Percentiles rank a stretch among this genome's conserved stretches.
Conservation (phyloP, 2,113 vertebrate genomes). For the Condylura cristata region DNA sequence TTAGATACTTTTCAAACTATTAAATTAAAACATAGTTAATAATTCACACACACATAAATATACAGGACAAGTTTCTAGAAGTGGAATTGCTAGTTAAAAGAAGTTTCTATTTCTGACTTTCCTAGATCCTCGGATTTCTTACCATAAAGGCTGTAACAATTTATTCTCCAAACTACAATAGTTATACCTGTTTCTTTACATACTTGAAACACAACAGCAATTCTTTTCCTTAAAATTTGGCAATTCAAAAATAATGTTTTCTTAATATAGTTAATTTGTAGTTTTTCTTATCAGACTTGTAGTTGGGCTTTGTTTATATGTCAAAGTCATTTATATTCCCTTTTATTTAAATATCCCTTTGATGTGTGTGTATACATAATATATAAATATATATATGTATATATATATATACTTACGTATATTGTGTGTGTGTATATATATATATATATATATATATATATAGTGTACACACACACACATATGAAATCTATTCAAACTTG, state of each 20-base stretch:
- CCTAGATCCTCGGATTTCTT: background rate
- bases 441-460: too few relatives aligned
- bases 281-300: background rate
- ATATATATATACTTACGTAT: too few relatives aligned
- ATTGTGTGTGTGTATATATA: too few relatives aligned
- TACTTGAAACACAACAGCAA: background rate
- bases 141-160: background rate
- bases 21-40: background rate
- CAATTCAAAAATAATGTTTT: background rate
- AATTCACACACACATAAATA: background rate
- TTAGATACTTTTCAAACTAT: background rate
- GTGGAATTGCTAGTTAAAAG: background rate
- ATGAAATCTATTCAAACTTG: too few relatives aligned
- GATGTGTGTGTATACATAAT: too few relatives aligned
- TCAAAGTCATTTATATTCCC: background rate
- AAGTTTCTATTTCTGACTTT: background rate
- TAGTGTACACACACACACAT: too few relatives aligned
- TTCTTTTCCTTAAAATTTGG: background rate
- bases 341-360: too few relatives aligned
- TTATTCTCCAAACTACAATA: background rate
- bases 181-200: background rate
- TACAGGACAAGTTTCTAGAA: background rate
- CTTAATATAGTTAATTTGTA: background rate
- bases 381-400: too few relatives aligned
- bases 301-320: background rate